phyloP scores from a whole-genome alignment of 2,113 vertebrate species.

The Numida meleagris region DNA sequence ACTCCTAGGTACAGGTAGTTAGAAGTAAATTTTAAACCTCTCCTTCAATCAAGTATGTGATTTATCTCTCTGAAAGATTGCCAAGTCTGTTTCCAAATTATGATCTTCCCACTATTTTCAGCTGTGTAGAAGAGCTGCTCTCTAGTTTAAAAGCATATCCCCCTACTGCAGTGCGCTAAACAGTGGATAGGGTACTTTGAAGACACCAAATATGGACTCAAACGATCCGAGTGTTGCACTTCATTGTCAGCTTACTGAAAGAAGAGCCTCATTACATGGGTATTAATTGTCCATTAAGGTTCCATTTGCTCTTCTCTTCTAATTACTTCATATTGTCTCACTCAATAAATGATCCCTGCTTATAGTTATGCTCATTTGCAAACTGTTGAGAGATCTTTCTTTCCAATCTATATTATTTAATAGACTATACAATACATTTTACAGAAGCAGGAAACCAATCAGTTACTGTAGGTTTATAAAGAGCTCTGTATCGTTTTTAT shows the following conservation, averaged over 20 bases:
- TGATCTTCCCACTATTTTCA: not conserved
- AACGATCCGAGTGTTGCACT: not conserved
- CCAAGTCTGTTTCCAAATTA: not conserved
- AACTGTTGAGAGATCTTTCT: not conserved
- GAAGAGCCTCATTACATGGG: not conserved
- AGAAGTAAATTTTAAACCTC: not conserved
- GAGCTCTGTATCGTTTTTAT: not conserved
- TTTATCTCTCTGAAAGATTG: not conserved
- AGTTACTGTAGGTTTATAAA: not conserved
- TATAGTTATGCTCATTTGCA: fast-evolving
- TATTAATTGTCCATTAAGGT: not conserved
- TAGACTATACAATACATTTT: not conserved
- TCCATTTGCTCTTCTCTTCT: not conserved
- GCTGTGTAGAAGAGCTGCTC: not conserved
- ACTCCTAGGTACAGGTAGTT: not conserved
- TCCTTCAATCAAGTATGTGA: not conserved
- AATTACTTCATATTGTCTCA: not conserved
- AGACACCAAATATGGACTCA: not conserved
- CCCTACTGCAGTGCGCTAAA: not conserved
- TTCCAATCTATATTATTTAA: not conserved
- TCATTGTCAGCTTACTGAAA: not conserved
- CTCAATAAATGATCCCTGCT: not conserved
- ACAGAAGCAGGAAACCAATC: not conserved
- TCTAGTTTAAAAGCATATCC: not conserved
- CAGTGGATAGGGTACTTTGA: not conserved